Percentiles rank a stretch among this genome's conserved stretches.
These are phyloP conservation scores for Melanotaenia boesemani DNA, from an alignment of 2,797 vertebrate genomes.

Conservation along the genomic window DNA sequence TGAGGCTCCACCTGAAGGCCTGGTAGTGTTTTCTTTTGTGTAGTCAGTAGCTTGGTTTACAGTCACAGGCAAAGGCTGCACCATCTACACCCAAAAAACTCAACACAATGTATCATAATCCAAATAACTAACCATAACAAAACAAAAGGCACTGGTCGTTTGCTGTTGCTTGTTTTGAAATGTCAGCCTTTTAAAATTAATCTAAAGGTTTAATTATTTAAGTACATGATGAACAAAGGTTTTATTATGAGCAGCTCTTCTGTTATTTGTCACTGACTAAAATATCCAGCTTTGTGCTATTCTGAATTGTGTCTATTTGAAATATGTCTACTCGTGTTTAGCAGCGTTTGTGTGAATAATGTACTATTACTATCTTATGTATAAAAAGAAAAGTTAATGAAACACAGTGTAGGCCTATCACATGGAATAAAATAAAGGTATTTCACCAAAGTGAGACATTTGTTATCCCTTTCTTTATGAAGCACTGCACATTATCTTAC, in stretches of 20 bases:
- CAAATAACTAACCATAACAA: constrained; percentile 74
- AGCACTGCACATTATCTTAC: background rate
- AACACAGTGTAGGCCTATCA: constrained; percentile 89
- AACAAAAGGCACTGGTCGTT: constrained; percentile 73
- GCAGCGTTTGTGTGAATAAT: constrained; percentile 92
- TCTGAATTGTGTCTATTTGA: constrained; percentile 89
- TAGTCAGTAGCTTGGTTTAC: constrained; percentile 70
- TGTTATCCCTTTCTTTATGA: background rate
- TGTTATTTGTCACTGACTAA: constrained; percentile 84
- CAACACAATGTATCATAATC: constrained; percentile 54
- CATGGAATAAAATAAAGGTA: constrained; percentile 90
- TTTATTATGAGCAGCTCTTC: constrained; percentile 80
- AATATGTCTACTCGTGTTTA: constrained; percentile 95
- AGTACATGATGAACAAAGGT: constrained; percentile 63
- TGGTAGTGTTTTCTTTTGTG: constrained; percentile 51
- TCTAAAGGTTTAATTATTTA: constrained; percentile 72
- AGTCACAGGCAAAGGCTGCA: constrained; percentile 62
- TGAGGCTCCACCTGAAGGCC: constrained; percentile 58
- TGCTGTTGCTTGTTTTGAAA: constrained; percentile 77
- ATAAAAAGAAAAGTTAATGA: constrained; percentile 85
- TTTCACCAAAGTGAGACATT: constrained; percentile 83
- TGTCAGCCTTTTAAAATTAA: constrained; percentile 71
- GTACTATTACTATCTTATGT: constrained; percentile 92
- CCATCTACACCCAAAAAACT: constrained; percentile 35
- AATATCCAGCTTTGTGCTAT: constrained; percentile 89